A percentile compares a stretch with the other conserved stretches of the same genome.
Evolutionary conservation across 2,797 vertebrate genomes (phyloP).

Genomic region (Tokudaia tokunoshimensis): DNA sequence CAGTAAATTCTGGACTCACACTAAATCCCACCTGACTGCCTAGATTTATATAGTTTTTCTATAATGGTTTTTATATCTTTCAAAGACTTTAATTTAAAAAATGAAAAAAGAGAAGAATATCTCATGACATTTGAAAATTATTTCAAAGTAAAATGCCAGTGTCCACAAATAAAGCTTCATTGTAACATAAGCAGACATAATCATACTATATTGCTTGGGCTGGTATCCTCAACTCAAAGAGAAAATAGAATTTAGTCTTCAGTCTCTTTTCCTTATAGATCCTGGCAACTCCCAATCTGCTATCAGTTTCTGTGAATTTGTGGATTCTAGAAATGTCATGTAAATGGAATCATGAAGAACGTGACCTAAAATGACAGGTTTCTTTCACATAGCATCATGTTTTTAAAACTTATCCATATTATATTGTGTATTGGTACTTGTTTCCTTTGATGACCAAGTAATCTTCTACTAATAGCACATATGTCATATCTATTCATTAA

Average conservation of each 20-base stretch:
- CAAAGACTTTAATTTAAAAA: not conserved
- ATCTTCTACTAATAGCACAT: not conserved
- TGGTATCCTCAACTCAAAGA: not conserved
- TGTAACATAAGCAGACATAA: not conserved
- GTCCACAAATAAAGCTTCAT: slow-evolving; percentile 35
- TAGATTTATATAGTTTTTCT: slow-evolving; percentile 36
- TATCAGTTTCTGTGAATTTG: not conserved
- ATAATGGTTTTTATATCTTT: slow-evolving; percentile 7
- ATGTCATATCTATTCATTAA: not conserved
- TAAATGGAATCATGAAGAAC: not conserved
- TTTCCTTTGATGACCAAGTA: not conserved
- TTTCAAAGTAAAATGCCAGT: slow-evolving; percentile 43
- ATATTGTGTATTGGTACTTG: not conserved
- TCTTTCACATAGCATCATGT: not conserved
- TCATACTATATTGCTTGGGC: not conserved
- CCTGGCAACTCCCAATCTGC: not conserved
- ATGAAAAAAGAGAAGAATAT: not conserved
- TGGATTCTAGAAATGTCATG: not conserved
- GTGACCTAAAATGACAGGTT: not conserved
- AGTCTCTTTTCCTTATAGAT: not conserved
- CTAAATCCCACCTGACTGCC: not conserved
- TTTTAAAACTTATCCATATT: not conserved
- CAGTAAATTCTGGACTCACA: not conserved
- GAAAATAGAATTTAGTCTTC: not conserved
- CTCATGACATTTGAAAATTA: slow-evolving; percentile 43